A percentile compares a stretch with the other conserved stretches of the same genome.
Conservation (phyloP, 1,140 invertebrate species). For the Acromyrmex echinatior region DNA sequence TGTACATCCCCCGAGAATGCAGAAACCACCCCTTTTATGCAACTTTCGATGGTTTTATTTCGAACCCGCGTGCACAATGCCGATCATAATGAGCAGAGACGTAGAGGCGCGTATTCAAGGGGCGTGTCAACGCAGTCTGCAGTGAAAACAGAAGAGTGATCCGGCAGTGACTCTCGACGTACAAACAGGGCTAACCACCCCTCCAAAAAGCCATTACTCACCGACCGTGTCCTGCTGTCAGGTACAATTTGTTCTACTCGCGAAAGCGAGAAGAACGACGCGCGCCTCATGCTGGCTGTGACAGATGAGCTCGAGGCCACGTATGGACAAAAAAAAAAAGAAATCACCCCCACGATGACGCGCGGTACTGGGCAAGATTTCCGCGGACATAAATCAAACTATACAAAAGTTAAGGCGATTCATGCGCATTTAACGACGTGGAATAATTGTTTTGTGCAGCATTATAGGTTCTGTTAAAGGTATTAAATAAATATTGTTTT, state of each 20-base stretch:
- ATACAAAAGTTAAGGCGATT: constrained; percentile 28
- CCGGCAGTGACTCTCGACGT: constrained; percentile 69
- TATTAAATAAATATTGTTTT: neutral
- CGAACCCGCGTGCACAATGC: constrained; percentile 37
- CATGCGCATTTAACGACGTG: constrained; percentile 2
- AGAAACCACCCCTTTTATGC: neutral
- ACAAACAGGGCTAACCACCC: constrained; percentile 67
- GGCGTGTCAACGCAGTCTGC: constrained; percentile 58
- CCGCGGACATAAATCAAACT: constrained; percentile 43
- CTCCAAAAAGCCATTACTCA: constrained; percentile 73
- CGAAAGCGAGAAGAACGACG: constrained; percentile 69
- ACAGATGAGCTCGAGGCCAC: constrained; percentile 67
- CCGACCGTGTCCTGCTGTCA: constrained; percentile 71
- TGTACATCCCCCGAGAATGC: neutral
- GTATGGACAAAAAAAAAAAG: constrained; percentile 37
- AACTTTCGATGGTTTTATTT: constrained; percentile 39
- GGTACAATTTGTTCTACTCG: constrained; percentile 76
- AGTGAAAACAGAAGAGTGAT: constrained; percentile 65
- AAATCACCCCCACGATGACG: constrained; percentile 35
- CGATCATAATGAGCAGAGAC: constrained; percentile 56
- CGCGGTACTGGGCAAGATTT: constrained; percentile 48
- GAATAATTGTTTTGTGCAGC: neutral
- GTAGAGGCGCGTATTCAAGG: constrained; percentile 42
- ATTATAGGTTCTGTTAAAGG: neutral
- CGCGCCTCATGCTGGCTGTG: constrained; percentile 65